These are phyloP conservation scores for Onychomys arenicola DNA, from an alignment of 2,797 vertebrate species.

Conservation along the genomic window DNA sequence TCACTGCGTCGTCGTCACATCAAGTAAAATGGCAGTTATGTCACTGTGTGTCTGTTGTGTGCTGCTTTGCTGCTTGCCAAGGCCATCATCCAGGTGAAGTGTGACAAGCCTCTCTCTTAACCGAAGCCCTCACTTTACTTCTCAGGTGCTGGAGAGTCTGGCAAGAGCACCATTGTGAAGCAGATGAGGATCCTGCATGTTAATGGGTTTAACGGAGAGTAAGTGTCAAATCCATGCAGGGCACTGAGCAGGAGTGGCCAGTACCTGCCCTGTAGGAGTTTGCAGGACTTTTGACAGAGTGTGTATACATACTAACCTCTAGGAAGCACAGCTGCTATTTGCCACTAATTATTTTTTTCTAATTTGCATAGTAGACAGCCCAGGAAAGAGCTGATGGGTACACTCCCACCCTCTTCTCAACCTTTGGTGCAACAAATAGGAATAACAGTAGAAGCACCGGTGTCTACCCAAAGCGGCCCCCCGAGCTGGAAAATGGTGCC, in stretches of 20 bases:
- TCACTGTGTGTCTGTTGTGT: not conserved
- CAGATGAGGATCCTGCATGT: slow-evolving; percentile 99
- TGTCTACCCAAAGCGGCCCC: not conserved
- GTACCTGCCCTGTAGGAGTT: slow-evolving; percentile 42
- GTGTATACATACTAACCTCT: slow-evolving; percentile 32
- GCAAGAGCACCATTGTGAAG: slow-evolving; percentile 99
- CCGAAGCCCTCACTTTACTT: slow-evolving; percentile 86
- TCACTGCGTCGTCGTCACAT: slow-evolving; percentile 60
- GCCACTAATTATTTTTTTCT: slow-evolving; percentile 13
- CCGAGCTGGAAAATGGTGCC: not conserved
- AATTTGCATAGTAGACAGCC: slow-evolving; percentile 12
- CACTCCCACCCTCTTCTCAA: not conserved
- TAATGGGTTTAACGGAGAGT: slow-evolving; percentile 99
- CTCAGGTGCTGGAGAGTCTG: slow-evolving; percentile 98
- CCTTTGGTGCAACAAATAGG: slow-evolving; percentile 28
- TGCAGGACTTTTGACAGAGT: not conserved
- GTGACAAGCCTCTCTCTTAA: slow-evolving; percentile 83
- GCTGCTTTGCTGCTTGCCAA: slow-evolving; percentile 57
- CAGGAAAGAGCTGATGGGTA: not conserved
- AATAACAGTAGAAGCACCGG: not conserved
- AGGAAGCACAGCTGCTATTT: slow-evolving; percentile 60
- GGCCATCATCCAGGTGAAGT: slow-evolving; percentile 29
- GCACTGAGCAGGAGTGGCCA: not conserved
- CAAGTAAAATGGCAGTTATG: slow-evolving; percentile 31
- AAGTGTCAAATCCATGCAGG: slow-evolving; percentile 88